A percentile compares a stretch with the other conserved stretches of the same genome.
phyloP scores from a whole-genome alignment of 2,888 invertebrate species.

The Elaeidobius kamerunicus region DNA sequence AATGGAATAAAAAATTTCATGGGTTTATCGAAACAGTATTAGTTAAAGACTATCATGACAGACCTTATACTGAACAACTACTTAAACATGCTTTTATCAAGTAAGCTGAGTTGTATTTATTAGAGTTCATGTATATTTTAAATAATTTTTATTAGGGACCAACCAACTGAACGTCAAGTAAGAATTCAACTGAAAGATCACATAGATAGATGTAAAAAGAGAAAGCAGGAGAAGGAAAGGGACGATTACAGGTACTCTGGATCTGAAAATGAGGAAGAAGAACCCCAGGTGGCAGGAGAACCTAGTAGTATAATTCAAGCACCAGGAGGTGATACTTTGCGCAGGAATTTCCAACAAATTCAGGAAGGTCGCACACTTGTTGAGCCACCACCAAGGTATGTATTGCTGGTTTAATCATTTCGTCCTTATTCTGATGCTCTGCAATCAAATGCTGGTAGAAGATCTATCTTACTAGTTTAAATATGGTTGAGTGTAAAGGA shows the following conservation, averaged over 20 bases:
- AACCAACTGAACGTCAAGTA: slow-evolving; percentile 97
- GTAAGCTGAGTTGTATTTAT: slow-evolving; percentile 35
- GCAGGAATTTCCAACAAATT: slow-evolving; percentile 97
- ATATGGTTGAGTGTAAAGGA: too few relatives aligned
- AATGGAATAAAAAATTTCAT: slow-evolving; percentile 98
- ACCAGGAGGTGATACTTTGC: slow-evolving; percentile 89
- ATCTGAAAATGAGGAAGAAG: slow-evolving; percentile 96
- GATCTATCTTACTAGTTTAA: too few relatives aligned
- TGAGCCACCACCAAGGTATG: slow-evolving; percentile 55
- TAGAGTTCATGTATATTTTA: neutral
- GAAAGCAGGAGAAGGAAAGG: slow-evolving; percentile 84
- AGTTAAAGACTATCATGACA: slow-evolving; percentile 98
- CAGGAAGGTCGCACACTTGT: slow-evolving; percentile 73
- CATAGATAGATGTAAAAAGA: slow-evolving; percentile 95
- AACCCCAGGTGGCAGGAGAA: slow-evolving; percentile 86
- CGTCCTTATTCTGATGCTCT: too few relatives aligned
- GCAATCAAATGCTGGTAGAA: too few relatives aligned
- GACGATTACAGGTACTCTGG: slow-evolving; percentile 77
- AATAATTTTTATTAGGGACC: slow-evolving; percentile 65
- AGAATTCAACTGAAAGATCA: slow-evolving; percentile 98
- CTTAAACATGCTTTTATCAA: slow-evolving; percentile 96
- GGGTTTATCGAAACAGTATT: slow-evolving; percentile 94
- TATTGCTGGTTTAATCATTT: too few relatives aligned
- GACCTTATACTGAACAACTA: slow-evolving; percentile 97
- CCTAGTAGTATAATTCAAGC: slow-evolving; percentile 92